Percentiles rank a stretch among this genome's conserved stretches.
phyloP scores from a whole-genome alignment of 2,113 vertebrate species.

The Cynocephalus volans region DNA sequence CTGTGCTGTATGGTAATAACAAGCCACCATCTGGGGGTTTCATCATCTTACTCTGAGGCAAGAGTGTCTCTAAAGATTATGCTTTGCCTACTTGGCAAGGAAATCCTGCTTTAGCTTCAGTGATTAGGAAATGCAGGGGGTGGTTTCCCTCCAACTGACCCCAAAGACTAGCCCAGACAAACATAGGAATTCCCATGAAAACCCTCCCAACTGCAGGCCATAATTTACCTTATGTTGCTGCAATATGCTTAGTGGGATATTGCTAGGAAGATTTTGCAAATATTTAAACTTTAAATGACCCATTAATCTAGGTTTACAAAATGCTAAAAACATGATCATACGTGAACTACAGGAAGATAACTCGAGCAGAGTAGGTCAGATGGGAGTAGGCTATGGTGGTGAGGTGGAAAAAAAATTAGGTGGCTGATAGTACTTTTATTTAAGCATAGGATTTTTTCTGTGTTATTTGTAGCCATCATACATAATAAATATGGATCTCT shows the following conservation, averaged over 20 bases:
- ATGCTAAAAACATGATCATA: background rate
- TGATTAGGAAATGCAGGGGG: conserved; percentile 77
- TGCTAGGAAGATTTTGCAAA: background rate
- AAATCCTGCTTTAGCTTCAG: conserved; percentile 81
- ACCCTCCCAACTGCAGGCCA: background rate
- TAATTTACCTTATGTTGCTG: background rate
- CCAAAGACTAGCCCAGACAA: conserved; percentile 46
- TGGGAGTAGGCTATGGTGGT: fast-evolving
- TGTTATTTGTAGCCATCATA: conserved; percentile 34
- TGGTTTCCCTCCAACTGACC: conserved; percentile 50
- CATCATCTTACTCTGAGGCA: conserved; percentile 67
- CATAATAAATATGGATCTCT: background rate
- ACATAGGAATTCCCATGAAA: background rate
- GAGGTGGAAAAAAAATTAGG: background rate
- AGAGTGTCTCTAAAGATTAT: conserved; percentile 56
- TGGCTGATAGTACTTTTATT: background rate
- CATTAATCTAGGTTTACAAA: conserved; percentile 24
- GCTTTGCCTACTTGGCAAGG: conserved; percentile 73
- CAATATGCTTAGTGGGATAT: conserved; percentile 54
- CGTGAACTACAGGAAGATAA: background rate
- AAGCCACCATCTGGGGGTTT: conserved; percentile 88
- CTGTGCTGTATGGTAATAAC: conserved; percentile 79
- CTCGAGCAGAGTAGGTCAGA: background rate
- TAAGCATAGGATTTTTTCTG: background rate
- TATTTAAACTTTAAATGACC: conserved; percentile 16